A percentile compares a stretch with the other conserved stretches of the same genome.
Evolutionary conservation across 2,888 invertebrate genomes (phyloP).

Genomic region (Coecobrya sp.): DNA sequence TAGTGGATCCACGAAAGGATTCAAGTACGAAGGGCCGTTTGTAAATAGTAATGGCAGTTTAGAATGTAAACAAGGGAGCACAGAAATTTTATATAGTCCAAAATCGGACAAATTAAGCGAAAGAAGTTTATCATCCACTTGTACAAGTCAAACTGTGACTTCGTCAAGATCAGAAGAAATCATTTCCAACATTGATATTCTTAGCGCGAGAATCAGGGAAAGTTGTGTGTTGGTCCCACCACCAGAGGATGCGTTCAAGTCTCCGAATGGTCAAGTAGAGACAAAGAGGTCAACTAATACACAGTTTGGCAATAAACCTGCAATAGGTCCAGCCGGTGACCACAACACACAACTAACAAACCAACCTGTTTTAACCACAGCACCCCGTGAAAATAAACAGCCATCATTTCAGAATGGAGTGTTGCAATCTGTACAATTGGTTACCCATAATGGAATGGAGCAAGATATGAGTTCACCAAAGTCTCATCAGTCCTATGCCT

Average conservation of each 20-base stretch:
- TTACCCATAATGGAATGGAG: not conserved
- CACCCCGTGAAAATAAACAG: not conserved
- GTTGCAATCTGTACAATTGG: conserved; percentile 42
- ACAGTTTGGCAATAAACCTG: not conserved
- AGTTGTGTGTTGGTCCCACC: conserved; percentile 60
- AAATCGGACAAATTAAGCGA: conserved; percentile 56
- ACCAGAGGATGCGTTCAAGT: conserved; percentile 32
- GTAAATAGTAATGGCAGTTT: conserved; percentile 19
- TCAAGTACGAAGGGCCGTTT: conserved; percentile 71
- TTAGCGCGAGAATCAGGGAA: conserved; percentile 61
- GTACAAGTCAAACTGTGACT: conserved; percentile 8
- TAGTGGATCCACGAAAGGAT: conserved; percentile 42
- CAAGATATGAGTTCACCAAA: not conserved
- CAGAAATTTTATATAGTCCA: conserved; percentile 58
- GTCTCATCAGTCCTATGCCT: conserved; percentile 44
- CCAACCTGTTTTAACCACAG: not conserved
- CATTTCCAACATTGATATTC: conserved; percentile 68
- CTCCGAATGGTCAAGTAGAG: not conserved
- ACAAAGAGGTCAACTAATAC: not conserved
- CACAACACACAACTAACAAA: not conserved
- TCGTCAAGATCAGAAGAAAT: conserved; percentile 63
- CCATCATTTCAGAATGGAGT: not conserved
- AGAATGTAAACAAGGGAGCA: conserved; percentile 29
- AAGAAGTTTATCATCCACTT: conserved; percentile 16
- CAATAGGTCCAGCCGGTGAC: conserved; percentile 52